Evolutionary conservation across 2,888 invertebrate genomes (phyloP).

Genomic region (Andrena chrysosceles): DNA sequence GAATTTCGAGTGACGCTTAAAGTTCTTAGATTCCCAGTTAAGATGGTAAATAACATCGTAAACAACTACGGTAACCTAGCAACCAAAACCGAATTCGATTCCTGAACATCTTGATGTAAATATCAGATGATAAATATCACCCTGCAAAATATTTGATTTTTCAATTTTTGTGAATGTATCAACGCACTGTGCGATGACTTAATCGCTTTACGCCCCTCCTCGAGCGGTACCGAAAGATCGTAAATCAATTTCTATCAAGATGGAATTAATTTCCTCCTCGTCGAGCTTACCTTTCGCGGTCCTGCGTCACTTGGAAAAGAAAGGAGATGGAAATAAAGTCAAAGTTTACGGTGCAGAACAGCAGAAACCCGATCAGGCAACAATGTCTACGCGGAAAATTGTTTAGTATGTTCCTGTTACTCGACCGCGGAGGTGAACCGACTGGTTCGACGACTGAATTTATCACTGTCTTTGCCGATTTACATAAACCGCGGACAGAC

Average conservation of each 20-base stretch:
- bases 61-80: too few relatives aligned
- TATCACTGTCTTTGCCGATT: slow-evolving; percentile 37
- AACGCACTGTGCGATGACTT: too few relatives aligned
- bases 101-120: too few relatives aligned
- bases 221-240: background rate
- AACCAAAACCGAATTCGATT: too few relatives aligned
- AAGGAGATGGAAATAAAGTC: slow-evolving; percentile 2
- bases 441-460: slow-evolving; percentile 41
- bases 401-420: slow-evolving; percentile 11
- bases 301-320: background rate
- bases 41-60: too few relatives aligned
- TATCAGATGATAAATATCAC: too few relatives aligned
- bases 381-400: slow-evolving; percentile 32
- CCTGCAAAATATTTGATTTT: too few relatives aligned
- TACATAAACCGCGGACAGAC: slow-evolving; percentile 37
- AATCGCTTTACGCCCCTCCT: slow-evolving; percentile 15
- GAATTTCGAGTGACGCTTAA: too few relatives aligned
- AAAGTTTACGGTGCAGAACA: background rate
- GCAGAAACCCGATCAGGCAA: slow-evolving; percentile 6
- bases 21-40: too few relatives aligned
- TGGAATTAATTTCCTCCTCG: slow-evolving; percentile 1
- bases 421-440: slow-evolving; percentile 32
- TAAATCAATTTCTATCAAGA: slow-evolving; percentile 23
- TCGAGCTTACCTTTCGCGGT: background rate
- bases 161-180: too few relatives aligned